These are phyloP conservation scores for Dipodomys merriami DNA, from an alignment of 2,113 vertebrate genomes.

Conservation along the genomic window DNA sequence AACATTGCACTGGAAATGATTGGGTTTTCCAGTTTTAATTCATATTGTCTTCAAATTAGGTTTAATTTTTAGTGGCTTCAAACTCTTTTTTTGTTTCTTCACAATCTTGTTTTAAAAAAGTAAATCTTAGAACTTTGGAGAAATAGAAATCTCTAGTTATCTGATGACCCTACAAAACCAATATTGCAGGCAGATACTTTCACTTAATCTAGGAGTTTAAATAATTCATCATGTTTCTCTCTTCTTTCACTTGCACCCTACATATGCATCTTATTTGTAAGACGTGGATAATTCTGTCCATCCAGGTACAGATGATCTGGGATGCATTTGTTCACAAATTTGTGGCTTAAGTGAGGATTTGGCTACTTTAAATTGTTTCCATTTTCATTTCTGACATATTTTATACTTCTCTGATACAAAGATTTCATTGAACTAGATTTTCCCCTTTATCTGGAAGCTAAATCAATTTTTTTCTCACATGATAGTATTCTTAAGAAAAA, in stretches of 20 bases:
- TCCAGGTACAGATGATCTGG: not conserved
- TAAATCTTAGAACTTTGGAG: not conserved
- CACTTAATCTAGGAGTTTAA: not conserved
- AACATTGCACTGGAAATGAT: not conserved
- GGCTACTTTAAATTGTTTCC: not conserved
- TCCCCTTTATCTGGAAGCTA: not conserved
- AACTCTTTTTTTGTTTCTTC: not conserved
- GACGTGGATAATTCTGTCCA: not conserved
- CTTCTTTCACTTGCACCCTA: not conserved
- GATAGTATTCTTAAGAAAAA: no score
- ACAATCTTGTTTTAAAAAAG: not conserved
- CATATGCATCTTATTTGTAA: not conserved
- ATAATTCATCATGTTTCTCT: not conserved
- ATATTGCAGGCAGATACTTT: not conserved
- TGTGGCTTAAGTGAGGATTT: not conserved
- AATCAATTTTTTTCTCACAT: not conserved
- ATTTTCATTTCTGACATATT: not conserved
- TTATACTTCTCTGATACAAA: not conserved
- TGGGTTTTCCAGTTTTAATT: not conserved
- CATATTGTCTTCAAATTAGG: not conserved
- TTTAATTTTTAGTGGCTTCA: not conserved
- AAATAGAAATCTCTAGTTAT: not conserved
- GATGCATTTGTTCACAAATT: not conserved
- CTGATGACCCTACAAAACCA: not conserved
- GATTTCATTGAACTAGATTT: not conserved